These are phyloP conservation scores for Sitophilus oryzae DNA, from an alignment of 1,140 invertebrate species.

Conservation along the genomic window DNA sequence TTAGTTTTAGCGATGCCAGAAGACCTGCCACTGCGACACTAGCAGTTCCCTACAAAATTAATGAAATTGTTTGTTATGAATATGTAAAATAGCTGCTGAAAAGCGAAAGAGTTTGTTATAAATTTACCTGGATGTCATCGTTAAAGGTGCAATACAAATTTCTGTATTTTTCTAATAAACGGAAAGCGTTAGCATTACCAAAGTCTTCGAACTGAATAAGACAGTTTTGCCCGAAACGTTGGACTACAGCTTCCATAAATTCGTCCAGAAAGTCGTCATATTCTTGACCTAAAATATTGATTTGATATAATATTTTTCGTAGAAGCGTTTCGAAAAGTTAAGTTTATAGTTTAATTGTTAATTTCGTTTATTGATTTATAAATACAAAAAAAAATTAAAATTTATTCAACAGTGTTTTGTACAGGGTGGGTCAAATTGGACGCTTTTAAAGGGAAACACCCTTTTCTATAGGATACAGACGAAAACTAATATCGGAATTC, in stretches of 20 bases:
- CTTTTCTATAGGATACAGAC: no score
- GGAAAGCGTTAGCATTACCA: conserved; percentile 84
- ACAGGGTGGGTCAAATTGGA: no score
- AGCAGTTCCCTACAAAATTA: conserved; percentile 59
- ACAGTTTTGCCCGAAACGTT: conserved; percentile 74
- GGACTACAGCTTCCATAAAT: conserved; percentile 89
- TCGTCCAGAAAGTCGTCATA: conserved; percentile 96
- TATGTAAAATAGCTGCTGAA: not conserved
- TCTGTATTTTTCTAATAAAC: conserved; percentile 78
- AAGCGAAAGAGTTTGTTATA: not conserved
- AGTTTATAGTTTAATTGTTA: no score
- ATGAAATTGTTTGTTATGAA: not conserved
- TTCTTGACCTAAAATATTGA: conserved; percentile 46
- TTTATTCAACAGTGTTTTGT: no score
- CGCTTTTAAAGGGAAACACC: no score
- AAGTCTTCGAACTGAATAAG: conserved; percentile 95
- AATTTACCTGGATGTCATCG: conserved; percentile 77
- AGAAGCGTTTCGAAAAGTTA: not conserved
- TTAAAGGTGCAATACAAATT: conserved; percentile 89
- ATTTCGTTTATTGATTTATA: not conserved
- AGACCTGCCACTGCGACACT: conserved; percentile 88
- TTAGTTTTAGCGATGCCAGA: conserved; percentile 74
- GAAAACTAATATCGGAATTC: no score
- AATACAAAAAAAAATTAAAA: not conserved
- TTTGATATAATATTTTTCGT: not conserved